Conservation (phyloP, 2,113 vertebrate genomes). For the Alces alces region DNA sequence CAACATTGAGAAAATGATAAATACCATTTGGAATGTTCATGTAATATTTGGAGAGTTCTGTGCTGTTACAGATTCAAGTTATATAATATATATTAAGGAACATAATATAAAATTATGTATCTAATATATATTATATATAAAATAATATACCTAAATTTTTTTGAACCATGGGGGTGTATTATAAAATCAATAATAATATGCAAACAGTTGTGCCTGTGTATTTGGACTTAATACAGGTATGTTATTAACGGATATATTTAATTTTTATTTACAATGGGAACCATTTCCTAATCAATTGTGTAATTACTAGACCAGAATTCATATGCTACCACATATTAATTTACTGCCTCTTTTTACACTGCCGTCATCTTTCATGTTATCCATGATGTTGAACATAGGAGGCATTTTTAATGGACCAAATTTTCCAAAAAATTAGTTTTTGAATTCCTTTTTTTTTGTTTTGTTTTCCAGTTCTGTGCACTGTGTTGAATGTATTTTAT, state of each 20-base stretch:
- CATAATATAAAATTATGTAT: conserved; percentile 31
- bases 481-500: conserved; percentile 72
- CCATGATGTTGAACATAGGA: conserved; percentile 61
- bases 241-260: conserved; percentile 67
- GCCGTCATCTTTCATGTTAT: conserved; percentile 50
- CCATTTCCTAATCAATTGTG: conserved; percentile 67
- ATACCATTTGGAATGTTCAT: conserved; percentile 70
- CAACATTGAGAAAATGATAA: conserved; percentile 59
- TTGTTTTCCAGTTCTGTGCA: conserved; percentile 56
- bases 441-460: conserved; percentile 39
- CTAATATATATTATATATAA: conserved; percentile 69
- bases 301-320: conserved; percentile 55
- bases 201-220: conserved; percentile 66
- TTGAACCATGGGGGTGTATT: conserved; percentile 44
- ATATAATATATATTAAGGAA: conserved; percentile 64
- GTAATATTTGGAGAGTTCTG: conserved; percentile 55
- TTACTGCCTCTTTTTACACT: conserved; percentile 67
- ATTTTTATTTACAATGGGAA: conserved; percentile 64
- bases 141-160: conserved; percentile 40
- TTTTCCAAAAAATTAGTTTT: conserved; percentile 60
- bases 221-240: conserved; percentile 58
- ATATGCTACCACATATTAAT: conserved; percentile 45
- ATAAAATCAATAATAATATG: conserved; percentile 63
- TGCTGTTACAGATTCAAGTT: conserved; percentile 68
- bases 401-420: conserved; percentile 79